Conservation (phyloP, 2,888 invertebrate genomes). For the Glyphotaelius pellucidus region DNA sequence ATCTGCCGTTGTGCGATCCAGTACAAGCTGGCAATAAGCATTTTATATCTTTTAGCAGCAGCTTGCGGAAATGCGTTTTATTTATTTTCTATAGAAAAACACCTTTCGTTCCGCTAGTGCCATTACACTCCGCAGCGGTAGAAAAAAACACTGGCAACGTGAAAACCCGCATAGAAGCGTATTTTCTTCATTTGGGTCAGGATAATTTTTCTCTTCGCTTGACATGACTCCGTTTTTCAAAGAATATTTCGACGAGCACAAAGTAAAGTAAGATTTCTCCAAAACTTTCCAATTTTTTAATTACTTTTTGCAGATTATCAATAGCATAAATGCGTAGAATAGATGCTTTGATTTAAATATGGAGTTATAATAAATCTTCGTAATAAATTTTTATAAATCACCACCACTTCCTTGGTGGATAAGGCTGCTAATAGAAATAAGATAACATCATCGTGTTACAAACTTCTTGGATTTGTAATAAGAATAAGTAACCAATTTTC, state of each 20-base stretch:
- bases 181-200: slow-evolving; percentile 27
- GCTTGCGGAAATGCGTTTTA: slow-evolving; percentile 34
- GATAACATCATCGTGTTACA: too few species aligned
- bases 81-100: slow-evolving; percentile 34
- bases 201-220: background rate
- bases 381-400: too few species aligned
- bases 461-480: too few species aligned
- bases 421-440: too few species aligned
- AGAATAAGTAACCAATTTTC: too few species aligned
- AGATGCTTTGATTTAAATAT: too few species aligned
- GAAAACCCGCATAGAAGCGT: slow-evolving; percentile 54
- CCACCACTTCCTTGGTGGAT: too few species aligned
- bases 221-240: background rate
- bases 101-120: slow-evolving; percentile 24
- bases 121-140: slow-evolving; percentile 3
- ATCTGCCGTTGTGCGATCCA: background rate
- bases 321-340: too few species aligned
- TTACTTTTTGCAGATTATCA: too few species aligned
- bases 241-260: background rate
- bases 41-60: slow-evolving; percentile 17
- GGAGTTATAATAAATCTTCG: too few species aligned
- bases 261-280: background rate
- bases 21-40: background rate
- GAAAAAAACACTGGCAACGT: slow-evolving; percentile 45
- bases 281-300: background rate